Evolutionary conservation across 2,888 invertebrate species (phyloP).

Genomic region (Aphodius granarius): DNA sequence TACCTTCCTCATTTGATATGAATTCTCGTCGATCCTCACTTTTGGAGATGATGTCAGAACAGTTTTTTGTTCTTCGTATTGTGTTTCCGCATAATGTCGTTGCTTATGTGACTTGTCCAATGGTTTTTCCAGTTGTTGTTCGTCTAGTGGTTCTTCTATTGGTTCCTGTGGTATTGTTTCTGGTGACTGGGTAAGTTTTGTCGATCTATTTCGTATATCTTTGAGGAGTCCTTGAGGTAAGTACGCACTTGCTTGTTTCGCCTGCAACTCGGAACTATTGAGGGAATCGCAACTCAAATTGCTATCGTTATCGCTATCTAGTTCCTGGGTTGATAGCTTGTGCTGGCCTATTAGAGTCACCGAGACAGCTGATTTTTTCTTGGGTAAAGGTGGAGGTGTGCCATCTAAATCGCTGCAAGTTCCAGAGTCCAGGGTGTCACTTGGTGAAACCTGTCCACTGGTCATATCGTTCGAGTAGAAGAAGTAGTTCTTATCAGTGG

Average conservation of each 20-base stretch:
- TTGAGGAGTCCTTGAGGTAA: constrained; percentile 68
- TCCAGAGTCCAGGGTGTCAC: constrained; percentile 81
- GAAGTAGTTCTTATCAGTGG: constrained; percentile 39
- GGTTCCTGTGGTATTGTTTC: constrained; percentile 19
- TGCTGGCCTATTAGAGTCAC: constrained; percentile 62
- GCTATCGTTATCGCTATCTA: constrained; percentile 70
- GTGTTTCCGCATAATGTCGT: too few species aligned
- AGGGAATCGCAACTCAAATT: constrained; percentile 82
- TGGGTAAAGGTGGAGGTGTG: constrained; percentile 69
- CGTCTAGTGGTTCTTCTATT: constrained; percentile 14
- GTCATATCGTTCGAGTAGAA: constrained; percentile 71
- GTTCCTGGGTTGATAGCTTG: constrained; percentile 61
- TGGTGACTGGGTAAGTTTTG: constrained; percentile 52
- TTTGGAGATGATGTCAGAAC: constrained; percentile 5
- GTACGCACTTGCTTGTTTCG: constrained; percentile 53
- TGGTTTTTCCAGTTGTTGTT: constrained; percentile 9
- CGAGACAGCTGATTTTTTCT: constrained; percentile 60
- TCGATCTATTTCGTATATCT: constrained; percentile 69
- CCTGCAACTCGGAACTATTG: constrained; percentile 67
- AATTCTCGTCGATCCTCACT: constrained; percentile 60
- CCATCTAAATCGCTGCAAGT: constrained; percentile 83
- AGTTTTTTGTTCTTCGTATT: not conserved
- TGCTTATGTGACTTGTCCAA: not conserved
- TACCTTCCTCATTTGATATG: constrained; percentile 66
- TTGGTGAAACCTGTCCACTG: constrained; percentile 81